Percentiles rank a stretch among this genome's conserved stretches.
Conservation (phyloP, 2,888 invertebrate genomes). For the Ormyrus rosae region DNA sequence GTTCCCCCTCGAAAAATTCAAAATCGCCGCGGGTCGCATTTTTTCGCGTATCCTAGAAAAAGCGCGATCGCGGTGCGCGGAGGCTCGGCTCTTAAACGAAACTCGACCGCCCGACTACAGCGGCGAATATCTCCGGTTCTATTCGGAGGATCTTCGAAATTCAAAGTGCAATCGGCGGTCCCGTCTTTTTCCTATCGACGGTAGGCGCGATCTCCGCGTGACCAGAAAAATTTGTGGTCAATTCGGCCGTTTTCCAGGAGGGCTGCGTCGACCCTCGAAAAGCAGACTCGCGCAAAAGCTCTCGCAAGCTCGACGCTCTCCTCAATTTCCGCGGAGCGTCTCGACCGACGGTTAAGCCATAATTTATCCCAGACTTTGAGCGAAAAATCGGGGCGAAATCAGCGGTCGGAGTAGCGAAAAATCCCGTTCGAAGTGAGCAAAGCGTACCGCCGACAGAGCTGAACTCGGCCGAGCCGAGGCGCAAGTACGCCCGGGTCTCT, state of each 20-base stretch:
- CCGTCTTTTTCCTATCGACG: slow-evolving; percentile 15
- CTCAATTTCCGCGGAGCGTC: neutral
- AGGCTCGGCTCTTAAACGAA: slow-evolving; percentile 31
- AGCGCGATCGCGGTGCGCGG: slow-evolving; percentile 27
- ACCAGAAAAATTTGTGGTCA: neutral
- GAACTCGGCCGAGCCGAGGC: slow-evolving; percentile 29
- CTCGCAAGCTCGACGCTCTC: neutral
- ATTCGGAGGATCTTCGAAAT: neutral
- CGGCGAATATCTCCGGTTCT: neutral
- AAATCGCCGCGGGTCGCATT: neutral
- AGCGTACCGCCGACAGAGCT: slow-evolving; percentile 53
- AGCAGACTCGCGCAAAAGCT: slow-evolving; percentile 37
- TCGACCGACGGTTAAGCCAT: neutral
- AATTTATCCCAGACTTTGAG: slow-evolving; percentile 7
- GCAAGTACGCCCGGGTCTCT: slow-evolving; percentile 58
- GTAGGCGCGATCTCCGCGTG: too few relatives aligned
- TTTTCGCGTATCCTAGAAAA: slow-evolving; percentile 47
- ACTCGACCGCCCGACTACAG: slow-evolving; percentile 13
- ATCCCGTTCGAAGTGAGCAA: slow-evolving; percentile 22
- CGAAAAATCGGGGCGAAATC: neutral
- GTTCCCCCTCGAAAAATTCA: neutral
- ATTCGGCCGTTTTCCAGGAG: slow-evolving; percentile 12
- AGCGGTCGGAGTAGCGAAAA: neutral
- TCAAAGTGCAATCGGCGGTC: neutral
- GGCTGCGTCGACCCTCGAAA: slow-evolving; percentile 45